Conservation (phyloP, 2,797 vertebrate genomes). For the Sparus aurata region DNA sequence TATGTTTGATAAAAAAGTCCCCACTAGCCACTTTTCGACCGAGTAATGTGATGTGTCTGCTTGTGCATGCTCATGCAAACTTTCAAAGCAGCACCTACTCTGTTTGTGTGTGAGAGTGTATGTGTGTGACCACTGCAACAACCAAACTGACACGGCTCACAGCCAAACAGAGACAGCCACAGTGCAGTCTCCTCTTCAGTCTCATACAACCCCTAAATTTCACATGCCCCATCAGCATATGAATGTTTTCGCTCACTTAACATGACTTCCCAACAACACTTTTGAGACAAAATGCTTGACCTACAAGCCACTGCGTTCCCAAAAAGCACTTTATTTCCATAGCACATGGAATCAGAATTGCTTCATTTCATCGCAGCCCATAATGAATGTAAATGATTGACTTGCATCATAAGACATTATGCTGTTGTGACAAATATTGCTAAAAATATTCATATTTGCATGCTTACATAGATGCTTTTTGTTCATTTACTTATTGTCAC, state of each 20-base stretch:
- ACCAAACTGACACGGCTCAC: slow-evolving; percentile 15
- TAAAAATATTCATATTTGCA: neutral
- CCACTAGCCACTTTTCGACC: slow-evolving; percentile 14
- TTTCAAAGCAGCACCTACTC: slow-evolving; percentile 18
- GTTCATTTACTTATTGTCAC: neutral
- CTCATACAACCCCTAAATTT: slow-evolving; percentile 24
- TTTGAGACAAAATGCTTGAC: slow-evolving; percentile 44
- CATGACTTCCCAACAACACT: slow-evolving; percentile 19
- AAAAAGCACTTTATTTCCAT: slow-evolving; percentile 25
- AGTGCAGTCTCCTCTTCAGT: slow-evolving; percentile 24
- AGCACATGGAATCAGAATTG: slow-evolving; percentile 18
- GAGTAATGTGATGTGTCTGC: slow-evolving; percentile 19
- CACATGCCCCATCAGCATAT: slow-evolving; percentile 27
- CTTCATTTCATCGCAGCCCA: slow-evolving; percentile 18
- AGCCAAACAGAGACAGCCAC: slow-evolving; percentile 29
- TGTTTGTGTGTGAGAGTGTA: slow-evolving; percentile 1
- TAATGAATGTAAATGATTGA: slow-evolving; percentile 13
- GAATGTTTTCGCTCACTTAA: slow-evolving; percentile 46
- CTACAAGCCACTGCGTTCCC: neutral
- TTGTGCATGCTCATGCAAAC: slow-evolving; percentile 22
- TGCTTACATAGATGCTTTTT: neutral
- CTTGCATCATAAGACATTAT: neutral
- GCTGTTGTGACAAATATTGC: neutral
- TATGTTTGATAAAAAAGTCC: slow-evolving; percentile 21
- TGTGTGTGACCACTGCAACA: slow-evolving; percentile 16